A percentile compares a stretch with the other conserved stretches of the same genome.
These are phyloP conservation scores for Drosophila greeni DNA, from an alignment of 2,888 invertebrate species.

Conservation along the genomic window DNA sequence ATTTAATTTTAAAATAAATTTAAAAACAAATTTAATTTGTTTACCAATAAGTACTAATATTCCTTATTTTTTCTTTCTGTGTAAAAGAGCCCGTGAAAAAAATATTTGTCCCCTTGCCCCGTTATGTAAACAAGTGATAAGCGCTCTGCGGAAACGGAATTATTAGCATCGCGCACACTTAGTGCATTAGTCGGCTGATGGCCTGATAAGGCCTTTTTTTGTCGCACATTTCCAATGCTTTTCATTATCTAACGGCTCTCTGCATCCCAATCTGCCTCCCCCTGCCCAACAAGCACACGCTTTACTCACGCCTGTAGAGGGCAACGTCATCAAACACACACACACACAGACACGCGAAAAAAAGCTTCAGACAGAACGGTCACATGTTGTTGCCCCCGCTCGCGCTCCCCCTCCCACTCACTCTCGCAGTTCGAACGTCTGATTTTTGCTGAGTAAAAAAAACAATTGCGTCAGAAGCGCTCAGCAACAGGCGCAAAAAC, in stretches of 20 bases:
- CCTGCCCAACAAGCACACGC: conserved; percentile 30
- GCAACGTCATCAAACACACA: conserved; percentile 59
- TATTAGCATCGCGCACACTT: conserved; percentile 28
- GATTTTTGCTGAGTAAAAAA: conserved; percentile 12
- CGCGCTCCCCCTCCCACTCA: conserved; percentile 4
- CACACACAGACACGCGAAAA: conserved; percentile 5
- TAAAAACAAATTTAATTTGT: too few species aligned
- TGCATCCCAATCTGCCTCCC: conserved; percentile 12
- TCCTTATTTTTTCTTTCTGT: neutral
- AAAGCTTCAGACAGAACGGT: conserved; percentile 40
- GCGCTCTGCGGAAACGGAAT: conserved; percentile 26
- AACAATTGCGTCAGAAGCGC: conserved; percentile 53
- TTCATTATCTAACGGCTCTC: conserved; percentile 53
- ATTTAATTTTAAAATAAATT: too few species aligned
- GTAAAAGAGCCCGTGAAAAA: neutral
- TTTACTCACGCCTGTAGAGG: conserved; percentile 22
- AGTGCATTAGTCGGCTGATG: conserved; percentile 32
- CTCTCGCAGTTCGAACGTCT: conserved; percentile 17
- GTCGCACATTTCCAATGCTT: neutral
- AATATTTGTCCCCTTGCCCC: conserved; percentile 36
- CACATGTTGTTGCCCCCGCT: conserved; percentile 56
- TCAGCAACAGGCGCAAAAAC: conserved; percentile 54
- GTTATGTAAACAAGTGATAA: conserved; percentile 58
- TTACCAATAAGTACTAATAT: too few species aligned
- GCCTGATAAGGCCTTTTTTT: conserved; percentile 13